Percentiles rank a stretch among this genome's conserved stretches.
Evolutionary conservation across 1,140 invertebrate genomes (phyloP).

Genomic region (Calephelis virginiensis): DNA sequence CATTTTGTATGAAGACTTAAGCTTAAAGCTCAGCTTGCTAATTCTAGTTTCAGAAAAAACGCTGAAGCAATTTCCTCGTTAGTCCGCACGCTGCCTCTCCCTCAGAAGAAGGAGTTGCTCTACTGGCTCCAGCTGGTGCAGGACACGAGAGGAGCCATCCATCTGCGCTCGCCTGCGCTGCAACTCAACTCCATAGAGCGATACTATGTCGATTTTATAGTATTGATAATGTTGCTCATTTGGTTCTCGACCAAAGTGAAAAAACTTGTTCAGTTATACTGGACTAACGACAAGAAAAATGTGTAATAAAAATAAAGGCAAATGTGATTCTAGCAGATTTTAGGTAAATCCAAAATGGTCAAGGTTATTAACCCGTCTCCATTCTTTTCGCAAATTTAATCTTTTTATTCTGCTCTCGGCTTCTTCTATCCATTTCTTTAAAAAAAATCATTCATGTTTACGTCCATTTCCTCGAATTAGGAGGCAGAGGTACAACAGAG

Average conservation of each 20-base stretch:
- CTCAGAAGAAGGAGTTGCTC: slow-evolving; percentile 38
- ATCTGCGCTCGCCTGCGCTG: slow-evolving; percentile 42
- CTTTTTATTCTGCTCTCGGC: no score
- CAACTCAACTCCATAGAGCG: slow-evolving; percentile 30
- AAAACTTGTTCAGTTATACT: slow-evolving; percentile 39
- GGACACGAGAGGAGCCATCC: slow-evolving; percentile 38
- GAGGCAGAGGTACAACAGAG: no score
- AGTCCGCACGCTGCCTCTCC: slow-evolving; percentile 35
- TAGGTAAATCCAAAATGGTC: no score
- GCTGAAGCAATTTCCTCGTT: slow-evolving; percentile 33
- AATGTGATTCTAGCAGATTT: no score
- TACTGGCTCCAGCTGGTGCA: slow-evolving; percentile 45
- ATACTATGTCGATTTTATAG: slow-evolving; percentile 37
- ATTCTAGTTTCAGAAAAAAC: slow-evolving; percentile 37
- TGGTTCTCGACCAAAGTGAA: slow-evolving; percentile 45
- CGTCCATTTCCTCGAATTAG: no score
- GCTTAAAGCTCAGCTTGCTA: background rate
- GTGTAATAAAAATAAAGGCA: background rate
- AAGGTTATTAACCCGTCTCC: no score
- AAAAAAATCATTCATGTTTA: no score
- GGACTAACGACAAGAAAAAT: background rate
- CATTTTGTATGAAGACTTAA: background rate
- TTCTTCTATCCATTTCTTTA: no score
- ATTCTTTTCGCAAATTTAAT: no score
- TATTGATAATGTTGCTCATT: slow-evolving; percentile 30